Evolutionary conservation across 2,888 invertebrate species (phyloP).

Genomic region (Meta bourneti): DNA sequence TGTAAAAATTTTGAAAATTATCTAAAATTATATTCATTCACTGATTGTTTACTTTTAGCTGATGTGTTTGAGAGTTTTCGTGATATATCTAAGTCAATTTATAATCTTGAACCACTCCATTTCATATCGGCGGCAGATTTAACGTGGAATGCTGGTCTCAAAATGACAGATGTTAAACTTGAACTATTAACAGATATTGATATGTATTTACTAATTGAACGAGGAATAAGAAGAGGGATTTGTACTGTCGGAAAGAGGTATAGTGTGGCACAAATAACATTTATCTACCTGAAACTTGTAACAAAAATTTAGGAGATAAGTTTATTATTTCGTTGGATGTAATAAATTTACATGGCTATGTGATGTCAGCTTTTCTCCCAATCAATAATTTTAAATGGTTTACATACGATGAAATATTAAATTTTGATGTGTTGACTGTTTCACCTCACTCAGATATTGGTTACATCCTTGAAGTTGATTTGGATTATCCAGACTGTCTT

Average conservation of each 20-base stretch:
- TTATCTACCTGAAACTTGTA: conserved; percentile 8
- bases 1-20: conserved; percentile 17
- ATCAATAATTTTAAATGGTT: neutral
- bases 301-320: neutral
- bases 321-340: conserved; percentile 14
- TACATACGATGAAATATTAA: neutral
- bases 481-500: neutral
- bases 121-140: conserved; percentile 10
- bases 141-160: conserved; percentile 1
- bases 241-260: conserved; percentile 11
- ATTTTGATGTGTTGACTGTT: neutral
- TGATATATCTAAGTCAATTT: neutral
- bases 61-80: conserved; percentile 1
- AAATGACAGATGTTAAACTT: neutral
- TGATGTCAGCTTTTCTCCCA: neutral
- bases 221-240: neutral
- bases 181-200: neutral
- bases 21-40: conserved; percentile 18
- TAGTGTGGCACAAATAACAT: neutral
- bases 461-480: neutral
- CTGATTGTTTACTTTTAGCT: neutral
- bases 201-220: conserved; percentile 17
- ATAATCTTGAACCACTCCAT: neutral
- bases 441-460: neutral
- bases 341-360: neutral